Evolutionary conservation across 2,797 vertebrate species (phyloP), one percentile per base, ranked within the genome.

Genomic region (Diglossa cyanea): DNA sequence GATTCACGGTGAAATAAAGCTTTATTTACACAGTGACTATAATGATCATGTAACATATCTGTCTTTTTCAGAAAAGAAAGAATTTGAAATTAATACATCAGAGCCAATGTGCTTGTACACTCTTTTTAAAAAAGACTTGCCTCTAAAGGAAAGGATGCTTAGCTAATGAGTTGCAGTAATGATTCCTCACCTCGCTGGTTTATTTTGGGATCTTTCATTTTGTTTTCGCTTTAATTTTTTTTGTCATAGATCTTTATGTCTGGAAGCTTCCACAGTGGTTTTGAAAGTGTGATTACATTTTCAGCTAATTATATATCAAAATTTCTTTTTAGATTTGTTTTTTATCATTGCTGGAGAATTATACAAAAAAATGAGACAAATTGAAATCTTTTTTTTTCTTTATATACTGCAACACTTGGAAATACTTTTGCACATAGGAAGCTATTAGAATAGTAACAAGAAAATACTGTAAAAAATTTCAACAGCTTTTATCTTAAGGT

Each of bases 171-270:
- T 50, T 84, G 19, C 21, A 72, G 12, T 63, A 60, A 26, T 45
- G 65, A 67, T 68, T 86, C 28, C 10, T 57, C 44, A 37, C 30
- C 11, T 71, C 2, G 0, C 20, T 54, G 13, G 11, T 60, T 77
- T 44, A 25, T 50, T 62, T 77, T 0, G 13, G 4, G 0, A 10
- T 42, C n/a, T 54, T 55, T n/a, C 2, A 1, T 16, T 14, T 78
- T 48, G 26, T 0, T 17, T 84, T 80, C 28, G 7, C 6, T 71
- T 35, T 45, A 14, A 5, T 17, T 85, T 70, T 67, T 70, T 71
- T 30, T 37, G 19, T 44, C 17, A 5, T 37, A 16, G 21, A 51
- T 11, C 35, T 71, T 78, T 23, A 7, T 45, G 12, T 67, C 39
- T 70, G 16, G 5, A 76, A 30, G 35, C 78, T 87, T 87, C 42